Percentiles rank a stretch among this genome's conserved stretches.
Conservation (phyloP, 2,113 vertebrate genomes). For the Microcebus lehilahytsara region DNA sequence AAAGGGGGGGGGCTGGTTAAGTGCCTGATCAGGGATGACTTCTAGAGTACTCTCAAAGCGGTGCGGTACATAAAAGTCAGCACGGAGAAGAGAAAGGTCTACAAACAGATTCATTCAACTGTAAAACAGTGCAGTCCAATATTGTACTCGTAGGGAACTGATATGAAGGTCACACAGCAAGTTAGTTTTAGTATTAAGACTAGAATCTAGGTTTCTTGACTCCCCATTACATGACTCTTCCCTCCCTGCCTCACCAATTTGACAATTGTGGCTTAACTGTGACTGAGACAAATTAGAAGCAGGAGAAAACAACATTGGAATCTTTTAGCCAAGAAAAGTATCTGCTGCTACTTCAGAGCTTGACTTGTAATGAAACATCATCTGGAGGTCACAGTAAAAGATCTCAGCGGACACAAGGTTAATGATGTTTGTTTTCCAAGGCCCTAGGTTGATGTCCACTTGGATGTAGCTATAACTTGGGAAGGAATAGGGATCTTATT, state of each 20-base stretch:
- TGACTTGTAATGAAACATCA: neutral
- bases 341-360: neutral
- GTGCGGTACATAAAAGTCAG: neutral
- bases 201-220: neutral
- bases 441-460: constrained; percentile 20
- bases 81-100: neutral
- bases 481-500: neutral
- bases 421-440: constrained; percentile 18
- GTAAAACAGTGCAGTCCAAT: neutral
- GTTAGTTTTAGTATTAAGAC: constrained; percentile 35
- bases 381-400: neutral
- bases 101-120: neutral
- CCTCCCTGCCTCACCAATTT: neutral
- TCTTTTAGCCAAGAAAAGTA: constrained; percentile 51
- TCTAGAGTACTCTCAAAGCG: neutral
- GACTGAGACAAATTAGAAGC: constrained; percentile 13
- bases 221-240: neutral
- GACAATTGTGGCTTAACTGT: constrained; percentile 25
- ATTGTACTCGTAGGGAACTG: neutral
- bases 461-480: neutral
- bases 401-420: neutral
- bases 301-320: constrained; percentile 7
- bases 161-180: neutral
- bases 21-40: neutral
- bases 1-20: neutral